Percentiles rank a stretch among this genome's conserved stretches.
Evolutionary conservation across 92 coral and sea anemone species (phyloP).

Genomic region (Palythoa grandiflora): DNA sequence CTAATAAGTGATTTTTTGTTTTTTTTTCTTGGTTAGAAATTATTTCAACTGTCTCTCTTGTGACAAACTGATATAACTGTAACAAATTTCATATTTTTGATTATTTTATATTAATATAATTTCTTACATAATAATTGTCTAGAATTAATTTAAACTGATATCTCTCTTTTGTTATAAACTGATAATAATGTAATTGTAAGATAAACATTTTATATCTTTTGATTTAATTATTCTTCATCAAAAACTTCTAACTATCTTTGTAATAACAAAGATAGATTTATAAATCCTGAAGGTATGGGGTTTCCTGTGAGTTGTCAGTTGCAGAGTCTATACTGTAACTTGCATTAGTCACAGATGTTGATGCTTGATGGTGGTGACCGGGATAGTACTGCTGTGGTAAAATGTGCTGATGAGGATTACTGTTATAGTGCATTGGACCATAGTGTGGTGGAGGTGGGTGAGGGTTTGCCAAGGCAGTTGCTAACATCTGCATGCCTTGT

Average conservation of each 20-base stretch:
- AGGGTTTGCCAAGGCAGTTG: slow-evolving; percentile 24
- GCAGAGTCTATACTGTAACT: not conserved
- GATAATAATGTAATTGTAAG: slow-evolving; percentile 6
- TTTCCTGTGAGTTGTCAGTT: not conserved
- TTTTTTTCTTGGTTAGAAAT: slow-evolving; percentile 19
- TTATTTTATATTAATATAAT: not conserved
- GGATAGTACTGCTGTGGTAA: slow-evolving; percentile 9
- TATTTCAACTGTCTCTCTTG: slow-evolving; percentile 19
- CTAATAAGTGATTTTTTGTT: not conserved
- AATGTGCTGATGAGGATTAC: slow-evolving; percentile 7
- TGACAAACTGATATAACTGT: slow-evolving; percentile 28
- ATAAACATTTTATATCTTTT: slow-evolving; percentile 16
- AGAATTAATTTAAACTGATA: slow-evolving; percentile 3
- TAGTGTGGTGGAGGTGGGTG: slow-evolving; percentile 14
- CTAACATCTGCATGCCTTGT: slow-evolving; percentile 43
- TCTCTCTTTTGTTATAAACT: slow-evolving; percentile 24
- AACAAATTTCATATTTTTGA: not conserved
- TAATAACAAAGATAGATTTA: slow-evolving; percentile 19
- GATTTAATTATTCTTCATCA: slow-evolving; percentile 17
- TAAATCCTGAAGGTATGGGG: slow-evolving; percentile 17
- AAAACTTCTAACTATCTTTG: not conserved
- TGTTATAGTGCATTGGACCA: slow-evolving; percentile 6
- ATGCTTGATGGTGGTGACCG: slow-evolving; percentile 8
- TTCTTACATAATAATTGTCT: not conserved
- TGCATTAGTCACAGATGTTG: slow-evolving; percentile 3